A percentile compares a stretch with the other conserved stretches of the same genome.
phyloP scores from a whole-genome alignment of 1,140 invertebrate species.

The Cherax quadricarinatus region DNA sequence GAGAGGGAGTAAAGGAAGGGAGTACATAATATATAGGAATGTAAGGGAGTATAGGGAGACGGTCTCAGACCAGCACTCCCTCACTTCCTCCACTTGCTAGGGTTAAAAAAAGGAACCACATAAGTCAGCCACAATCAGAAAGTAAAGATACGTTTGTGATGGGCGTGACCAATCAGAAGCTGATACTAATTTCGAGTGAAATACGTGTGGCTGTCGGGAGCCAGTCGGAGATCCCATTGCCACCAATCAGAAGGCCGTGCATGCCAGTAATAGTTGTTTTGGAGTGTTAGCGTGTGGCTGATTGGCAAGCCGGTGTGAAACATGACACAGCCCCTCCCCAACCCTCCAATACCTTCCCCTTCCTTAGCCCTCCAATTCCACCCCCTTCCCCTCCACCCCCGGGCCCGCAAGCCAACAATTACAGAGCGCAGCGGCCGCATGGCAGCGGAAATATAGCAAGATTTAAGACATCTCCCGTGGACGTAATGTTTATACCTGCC shows the following conservation, averaged over 20 bases:
- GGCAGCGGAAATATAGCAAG: not conserved
- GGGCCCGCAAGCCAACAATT: not conserved
- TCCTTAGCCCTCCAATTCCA: no score
- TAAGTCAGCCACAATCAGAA: constrained; percentile 33
- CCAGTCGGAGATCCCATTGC: constrained; percentile 15
- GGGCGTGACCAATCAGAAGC: constrained; percentile 58
- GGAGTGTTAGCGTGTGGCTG: constrained; percentile 57
- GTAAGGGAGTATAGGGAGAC: no score
- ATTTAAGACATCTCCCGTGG: not conserved
- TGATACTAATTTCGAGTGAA: constrained; percentile 24
- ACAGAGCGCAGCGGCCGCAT: not conserved
- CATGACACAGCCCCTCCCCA: constrained; percentile 4
- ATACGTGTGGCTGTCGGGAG: not conserved
- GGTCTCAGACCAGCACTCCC: no score
- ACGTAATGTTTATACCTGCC: not conserved
- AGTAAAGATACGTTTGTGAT: constrained; percentile 1
- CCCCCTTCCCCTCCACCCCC: not conserved
- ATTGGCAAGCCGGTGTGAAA: constrained; percentile 59
- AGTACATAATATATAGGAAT: no score
- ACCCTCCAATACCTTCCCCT: not conserved
- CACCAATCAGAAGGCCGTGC: constrained; percentile 35
- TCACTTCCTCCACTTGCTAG: no score
- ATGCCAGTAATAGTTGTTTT: constrained; percentile 7
- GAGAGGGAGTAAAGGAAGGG: no score
- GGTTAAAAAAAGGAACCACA: no score